Evolutionary conservation across 1,140 invertebrate genomes (phyloP).

Genomic region (Plectus sambesii): DNA sequence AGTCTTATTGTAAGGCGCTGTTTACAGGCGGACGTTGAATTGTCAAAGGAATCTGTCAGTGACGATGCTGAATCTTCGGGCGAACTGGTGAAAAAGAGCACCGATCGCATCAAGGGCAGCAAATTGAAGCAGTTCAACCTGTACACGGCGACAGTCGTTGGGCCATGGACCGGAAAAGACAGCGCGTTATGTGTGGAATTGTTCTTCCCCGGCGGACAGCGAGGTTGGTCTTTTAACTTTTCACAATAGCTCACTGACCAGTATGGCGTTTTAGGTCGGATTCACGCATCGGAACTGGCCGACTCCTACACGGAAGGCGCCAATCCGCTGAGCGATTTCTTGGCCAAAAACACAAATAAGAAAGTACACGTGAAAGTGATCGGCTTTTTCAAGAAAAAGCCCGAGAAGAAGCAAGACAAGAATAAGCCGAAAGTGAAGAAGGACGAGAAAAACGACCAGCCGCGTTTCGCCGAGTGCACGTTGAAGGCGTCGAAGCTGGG

Average conservation of each 20-base stretch:
- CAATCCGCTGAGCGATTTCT: constrained; percentile 26
- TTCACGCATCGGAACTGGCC: constrained; percentile 31
- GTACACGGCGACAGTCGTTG: constrained; percentile 29
- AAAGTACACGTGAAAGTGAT: constrained; percentile 33
- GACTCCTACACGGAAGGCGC: constrained; percentile 13
- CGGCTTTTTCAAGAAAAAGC: constrained; percentile 19
- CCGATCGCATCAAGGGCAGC: constrained; percentile 3
- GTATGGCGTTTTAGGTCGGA: constrained; percentile 22
- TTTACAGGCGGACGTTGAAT: neutral
- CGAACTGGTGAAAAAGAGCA: neutral
- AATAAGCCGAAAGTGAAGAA: constrained; percentile 7
- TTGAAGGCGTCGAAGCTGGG: constrained; percentile 14
- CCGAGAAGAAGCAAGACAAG: constrained; percentile 11
- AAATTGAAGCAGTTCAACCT: constrained; percentile 35
- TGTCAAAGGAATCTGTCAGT: neutral
- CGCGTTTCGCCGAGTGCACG: constrained; percentile 28
- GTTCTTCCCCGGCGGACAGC: constrained; percentile 28
- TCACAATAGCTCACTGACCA: too few species aligned
- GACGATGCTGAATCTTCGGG: too few species aligned
- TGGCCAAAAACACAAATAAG: constrained; percentile 27
- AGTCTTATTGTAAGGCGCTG: too few species aligned
- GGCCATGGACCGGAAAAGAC: constrained; percentile 25
- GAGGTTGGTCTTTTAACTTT: constrained; percentile 18
- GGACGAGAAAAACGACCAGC: constrained; percentile 2
- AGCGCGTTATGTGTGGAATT: constrained; percentile 22